phyloP scores from a whole-genome alignment of 2,113 vertebrate genomes.

The Ciconia boyciana region DNA sequence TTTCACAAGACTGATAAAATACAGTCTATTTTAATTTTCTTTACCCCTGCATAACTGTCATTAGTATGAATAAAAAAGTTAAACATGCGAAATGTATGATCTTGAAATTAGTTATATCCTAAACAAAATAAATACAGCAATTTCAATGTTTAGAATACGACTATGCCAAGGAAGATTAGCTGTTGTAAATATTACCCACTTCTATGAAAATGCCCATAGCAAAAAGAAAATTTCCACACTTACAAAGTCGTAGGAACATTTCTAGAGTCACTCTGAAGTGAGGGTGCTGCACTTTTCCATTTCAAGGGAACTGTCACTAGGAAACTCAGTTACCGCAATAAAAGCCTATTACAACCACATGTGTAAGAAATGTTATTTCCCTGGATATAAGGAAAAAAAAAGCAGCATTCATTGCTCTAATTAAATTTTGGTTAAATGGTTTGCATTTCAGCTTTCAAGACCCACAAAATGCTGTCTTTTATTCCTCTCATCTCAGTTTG shows the following conservation, averaged over 20 bases:
- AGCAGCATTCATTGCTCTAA: neutral
- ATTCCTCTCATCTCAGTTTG: neutral
- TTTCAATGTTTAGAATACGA: neutral
- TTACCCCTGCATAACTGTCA: neutral
- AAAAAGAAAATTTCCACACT: neutral
- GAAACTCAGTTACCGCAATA: conserved; percentile 29
- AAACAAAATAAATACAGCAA: neutral
- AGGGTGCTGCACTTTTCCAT: neutral
- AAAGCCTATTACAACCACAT: conserved; percentile 21
- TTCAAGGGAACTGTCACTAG: neutral
- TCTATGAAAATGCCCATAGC: neutral
- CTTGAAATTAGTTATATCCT: neutral
- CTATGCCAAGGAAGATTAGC: neutral
- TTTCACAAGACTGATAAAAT: neutral
- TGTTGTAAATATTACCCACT: neutral
- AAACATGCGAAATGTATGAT: rapidly evolving
- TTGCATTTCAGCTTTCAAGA: neutral
- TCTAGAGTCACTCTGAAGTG: neutral
- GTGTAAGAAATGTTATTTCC: neutral
- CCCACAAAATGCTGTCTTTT: neutral
- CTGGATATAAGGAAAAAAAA: neutral
- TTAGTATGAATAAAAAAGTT: neutral
- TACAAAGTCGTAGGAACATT: neutral
- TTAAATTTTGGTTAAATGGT: neutral
- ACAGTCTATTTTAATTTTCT: neutral